Conservation (phyloP, 2,797 vertebrate species). For the Anomalospiza imberbis region DNA sequence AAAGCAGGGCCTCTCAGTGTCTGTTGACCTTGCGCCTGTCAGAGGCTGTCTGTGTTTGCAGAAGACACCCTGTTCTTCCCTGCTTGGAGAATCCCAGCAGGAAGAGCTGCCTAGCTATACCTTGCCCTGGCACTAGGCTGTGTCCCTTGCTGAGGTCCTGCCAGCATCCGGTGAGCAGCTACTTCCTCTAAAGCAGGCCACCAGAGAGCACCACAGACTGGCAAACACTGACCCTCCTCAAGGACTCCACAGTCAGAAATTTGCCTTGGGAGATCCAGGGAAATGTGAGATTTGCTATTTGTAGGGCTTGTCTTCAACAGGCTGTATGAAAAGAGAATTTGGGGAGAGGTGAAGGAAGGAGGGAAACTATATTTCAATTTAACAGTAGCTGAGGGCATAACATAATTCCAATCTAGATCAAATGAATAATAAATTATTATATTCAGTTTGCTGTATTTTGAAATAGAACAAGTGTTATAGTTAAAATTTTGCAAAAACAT, state of each 20-base stretch:
- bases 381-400: background rate
- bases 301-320: background rate
- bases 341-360: background rate
- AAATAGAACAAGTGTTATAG: background rate
- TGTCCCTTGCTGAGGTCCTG: background rate
- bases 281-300: background rate
- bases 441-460: background rate
- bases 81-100: background rate
- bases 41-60: background rate
- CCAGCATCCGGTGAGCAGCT: background rate
- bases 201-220: background rate
- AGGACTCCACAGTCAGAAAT: background rate
- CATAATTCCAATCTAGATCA: background rate
- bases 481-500: background rate
- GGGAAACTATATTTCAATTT: background rate
- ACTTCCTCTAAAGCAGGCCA: background rate
- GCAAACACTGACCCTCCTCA: background rate
- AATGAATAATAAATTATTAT: background rate
- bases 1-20: background rate
- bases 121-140: accelerated
- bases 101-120: background rate
- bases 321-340: background rate
- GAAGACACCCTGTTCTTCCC: background rate
- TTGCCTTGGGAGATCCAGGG: background rate
- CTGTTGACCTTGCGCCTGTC: background rate